A percentile compares a stretch with the other conserved stretches of the same genome.
Evolutionary conservation across 2,888 invertebrate species (phyloP).

Genomic region (Aquatica leii): DNA sequence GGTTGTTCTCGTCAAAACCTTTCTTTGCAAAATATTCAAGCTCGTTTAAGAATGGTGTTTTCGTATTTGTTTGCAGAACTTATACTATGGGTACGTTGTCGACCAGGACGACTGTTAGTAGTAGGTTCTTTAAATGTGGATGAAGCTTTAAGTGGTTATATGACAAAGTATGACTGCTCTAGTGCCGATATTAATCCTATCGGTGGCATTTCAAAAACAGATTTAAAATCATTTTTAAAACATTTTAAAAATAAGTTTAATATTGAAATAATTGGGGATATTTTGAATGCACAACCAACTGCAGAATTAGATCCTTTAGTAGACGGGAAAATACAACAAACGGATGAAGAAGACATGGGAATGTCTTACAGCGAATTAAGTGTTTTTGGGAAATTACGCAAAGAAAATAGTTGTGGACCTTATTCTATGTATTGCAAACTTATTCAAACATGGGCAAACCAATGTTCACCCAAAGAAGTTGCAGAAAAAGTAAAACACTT

Average conservation of each 20-base stretch:
- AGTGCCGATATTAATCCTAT: slow-evolving; percentile 99
- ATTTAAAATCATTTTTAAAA: slow-evolving; percentile 79
- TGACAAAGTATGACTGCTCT: slow-evolving; percentile 99
- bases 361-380: slow-evolving; percentile 96
- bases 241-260: slow-evolving; percentile 79
- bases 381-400: slow-evolving; percentile 86
- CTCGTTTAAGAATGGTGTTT: slow-evolving; percentile 94
- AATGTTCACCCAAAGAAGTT: slow-evolving; percentile 82
- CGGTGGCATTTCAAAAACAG: slow-evolving; percentile 96
- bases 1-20: slow-evolving; percentile 92
- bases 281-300: slow-evolving; percentile 90
- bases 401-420: slow-evolving; percentile 86
- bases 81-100: slow-evolving; percentile 87
- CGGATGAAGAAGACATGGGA: slow-evolving; percentile 95
- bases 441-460: slow-evolving; percentile 82
- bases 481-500: slow-evolving; percentile 95
- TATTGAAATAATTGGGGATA: slow-evolving; percentile 76
- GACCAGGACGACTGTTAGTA: slow-evolving; percentile 91
- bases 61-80: slow-evolving; percentile 97
- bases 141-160: slow-evolving; percentile 93
- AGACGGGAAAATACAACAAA: slow-evolving; percentile 82
- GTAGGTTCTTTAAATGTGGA: slow-evolving; percentile 96
- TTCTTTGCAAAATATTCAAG: slow-evolving; percentile 97
- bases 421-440: slow-evolving; percentile 96
- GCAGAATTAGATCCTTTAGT: slow-evolving; percentile 93